A percentile compares a stretch with the other conserved stretches of the same genome.
These are phyloP conservation scores for Leucophenga maculata DNA, from an alignment of 2,888 invertebrate species.

Conservation along the genomic window DNA sequence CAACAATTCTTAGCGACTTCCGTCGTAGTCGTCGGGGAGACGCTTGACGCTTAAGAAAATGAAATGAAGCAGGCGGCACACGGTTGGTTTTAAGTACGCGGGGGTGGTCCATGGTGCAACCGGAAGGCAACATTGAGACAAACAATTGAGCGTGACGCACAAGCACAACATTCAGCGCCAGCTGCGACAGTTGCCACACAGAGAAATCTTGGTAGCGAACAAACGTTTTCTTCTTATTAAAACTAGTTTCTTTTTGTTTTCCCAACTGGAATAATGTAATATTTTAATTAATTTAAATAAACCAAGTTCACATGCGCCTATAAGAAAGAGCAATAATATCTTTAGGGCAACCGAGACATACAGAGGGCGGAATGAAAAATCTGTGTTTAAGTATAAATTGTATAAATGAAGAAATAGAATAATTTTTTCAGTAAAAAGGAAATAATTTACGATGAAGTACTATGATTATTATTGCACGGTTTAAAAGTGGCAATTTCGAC, in stretches of 20 bases:
- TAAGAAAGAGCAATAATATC: no score
- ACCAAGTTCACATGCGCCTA: no score
- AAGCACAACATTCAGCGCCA: background rate
- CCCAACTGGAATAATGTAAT: background rate
- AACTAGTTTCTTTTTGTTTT: slow-evolving; percentile 5
- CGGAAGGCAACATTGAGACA: slow-evolving; percentile 7
- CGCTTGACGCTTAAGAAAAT: no score
- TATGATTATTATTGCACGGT: no score
- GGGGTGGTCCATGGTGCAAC: background rate
- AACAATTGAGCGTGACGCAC: background rate
- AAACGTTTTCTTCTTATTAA: background rate
- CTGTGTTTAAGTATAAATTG: no score
- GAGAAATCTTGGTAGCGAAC: slow-evolving; percentile 2
- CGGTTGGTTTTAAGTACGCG: background rate
- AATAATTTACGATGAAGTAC: no score
- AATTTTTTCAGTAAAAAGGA: no score
- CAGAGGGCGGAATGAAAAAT: no score
- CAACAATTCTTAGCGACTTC: slow-evolving; percentile 22
- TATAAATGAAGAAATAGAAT: no score
- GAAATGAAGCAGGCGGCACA: background rate
- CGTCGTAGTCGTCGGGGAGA: background rate
- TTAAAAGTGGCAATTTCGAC: no score
- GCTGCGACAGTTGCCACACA: background rate
- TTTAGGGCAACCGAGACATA: no score
- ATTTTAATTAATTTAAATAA: slow-evolving; percentile 17